Evolutionary conservation across 2,113 vertebrate genomes (phyloP).

Genomic region (Equus quagga): DNA sequence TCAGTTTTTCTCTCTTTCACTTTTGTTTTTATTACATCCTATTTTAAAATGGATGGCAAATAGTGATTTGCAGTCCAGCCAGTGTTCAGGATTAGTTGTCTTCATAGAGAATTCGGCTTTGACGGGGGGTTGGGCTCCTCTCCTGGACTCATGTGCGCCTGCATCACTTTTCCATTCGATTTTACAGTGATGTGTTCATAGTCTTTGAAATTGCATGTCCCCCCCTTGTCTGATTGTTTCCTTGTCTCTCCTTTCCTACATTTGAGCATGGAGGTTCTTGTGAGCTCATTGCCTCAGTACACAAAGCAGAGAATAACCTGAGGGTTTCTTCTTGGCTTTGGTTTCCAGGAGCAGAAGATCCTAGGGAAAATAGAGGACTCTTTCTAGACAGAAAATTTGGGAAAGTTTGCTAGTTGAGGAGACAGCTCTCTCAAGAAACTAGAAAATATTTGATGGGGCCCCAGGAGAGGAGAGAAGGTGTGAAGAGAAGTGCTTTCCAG

Average conservation of each 20-base stretch:
- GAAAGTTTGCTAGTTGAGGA: background rate
- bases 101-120: background rate
- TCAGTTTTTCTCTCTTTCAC: background rate
- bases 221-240: background rate
- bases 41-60: background rate
- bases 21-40: background rate
- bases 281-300: background rate
- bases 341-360: background rate
- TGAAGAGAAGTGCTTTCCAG: background rate
- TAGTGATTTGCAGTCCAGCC: background rate
- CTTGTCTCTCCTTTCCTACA: background rate
- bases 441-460: background rate
- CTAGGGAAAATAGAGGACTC: background rate
- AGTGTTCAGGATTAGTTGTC: background rate
- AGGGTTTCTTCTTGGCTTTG: background rate
- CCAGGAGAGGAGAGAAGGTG: background rate
- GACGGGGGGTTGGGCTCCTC: accelerated
- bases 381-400: background rate
- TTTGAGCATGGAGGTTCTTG: background rate
- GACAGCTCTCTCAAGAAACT: background rate
- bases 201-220: background rate
- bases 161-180: background rate
- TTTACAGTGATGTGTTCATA: background rate
- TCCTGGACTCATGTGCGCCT: background rate
- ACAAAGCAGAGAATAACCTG: background rate